phyloP scores from a whole-genome alignment of 2,797 vertebrate species.

The Chrysocyon brachyurus region DNA sequence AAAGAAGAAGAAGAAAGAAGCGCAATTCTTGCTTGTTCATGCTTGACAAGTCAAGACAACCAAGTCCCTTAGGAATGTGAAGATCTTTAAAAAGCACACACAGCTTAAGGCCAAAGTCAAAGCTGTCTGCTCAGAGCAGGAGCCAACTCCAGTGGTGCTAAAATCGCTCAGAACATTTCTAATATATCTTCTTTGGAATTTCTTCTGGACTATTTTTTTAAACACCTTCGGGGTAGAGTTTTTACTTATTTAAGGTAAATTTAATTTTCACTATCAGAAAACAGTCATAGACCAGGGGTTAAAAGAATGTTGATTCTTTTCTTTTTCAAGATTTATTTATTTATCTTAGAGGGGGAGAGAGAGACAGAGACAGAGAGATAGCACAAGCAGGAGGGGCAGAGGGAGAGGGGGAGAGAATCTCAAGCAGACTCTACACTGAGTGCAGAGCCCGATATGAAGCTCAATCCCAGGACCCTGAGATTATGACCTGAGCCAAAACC shows the following conservation, averaged over 20 bases:
- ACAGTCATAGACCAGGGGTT: background rate
- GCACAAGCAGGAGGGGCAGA: background rate
- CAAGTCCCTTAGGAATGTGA: background rate
- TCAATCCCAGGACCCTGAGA: background rate
- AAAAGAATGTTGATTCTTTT: background rate
- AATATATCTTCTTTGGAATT: background rate
- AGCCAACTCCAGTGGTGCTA: background rate
- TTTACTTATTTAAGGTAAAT: background rate
- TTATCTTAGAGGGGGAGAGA: background rate
- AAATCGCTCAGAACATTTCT: background rate
- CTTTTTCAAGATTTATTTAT: background rate
- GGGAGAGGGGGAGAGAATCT: background rate
- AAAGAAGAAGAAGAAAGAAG: background rate
- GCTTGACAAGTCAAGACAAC: background rate
- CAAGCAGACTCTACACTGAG: background rate
- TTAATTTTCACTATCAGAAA: conserved; percentile 17
- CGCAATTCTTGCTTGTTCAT: background rate
- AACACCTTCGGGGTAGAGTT: background rate
- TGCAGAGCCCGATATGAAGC: too few relatives aligned
- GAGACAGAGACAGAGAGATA: background rate
- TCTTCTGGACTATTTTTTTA: background rate
- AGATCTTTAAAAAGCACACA: background rate
- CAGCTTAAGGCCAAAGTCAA: background rate
- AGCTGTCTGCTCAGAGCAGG: background rate
- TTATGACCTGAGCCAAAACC: background rate